A percentile compares a stretch with the other conserved stretches of the same genome.
These are phyloP conservation scores for Saccostrea cuccullata DNA, from an alignment of 1,140 invertebrate species.

Conservation along the genomic window DNA sequence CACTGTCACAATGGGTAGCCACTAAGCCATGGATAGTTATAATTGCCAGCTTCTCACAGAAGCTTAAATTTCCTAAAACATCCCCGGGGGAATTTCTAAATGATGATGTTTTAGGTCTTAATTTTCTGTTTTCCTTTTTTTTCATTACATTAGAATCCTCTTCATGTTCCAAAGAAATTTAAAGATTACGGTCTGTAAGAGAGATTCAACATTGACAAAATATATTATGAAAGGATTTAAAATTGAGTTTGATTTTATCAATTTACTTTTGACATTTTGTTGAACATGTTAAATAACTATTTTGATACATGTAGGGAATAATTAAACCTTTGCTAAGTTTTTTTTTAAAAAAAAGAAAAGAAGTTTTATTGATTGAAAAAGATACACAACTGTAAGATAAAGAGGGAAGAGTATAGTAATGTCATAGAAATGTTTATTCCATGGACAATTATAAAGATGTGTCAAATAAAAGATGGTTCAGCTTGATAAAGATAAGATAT, in stretches of 20 bases:
- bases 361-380: neutral
- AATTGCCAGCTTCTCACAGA: neutral
- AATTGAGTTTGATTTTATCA: no score
- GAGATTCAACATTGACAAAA: conserved; percentile 3
- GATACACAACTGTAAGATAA: neutral
- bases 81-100: neutral
- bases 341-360: no score
- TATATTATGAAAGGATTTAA: conserved; percentile 10
- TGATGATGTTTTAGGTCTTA: neutral
- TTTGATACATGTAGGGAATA: no score
- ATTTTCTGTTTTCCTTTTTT: neutral
- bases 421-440: neutral
- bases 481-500: neutral
- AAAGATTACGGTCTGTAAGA: neutral
- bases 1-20: neutral
- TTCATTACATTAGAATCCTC: neutral
- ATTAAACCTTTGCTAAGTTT: no score
- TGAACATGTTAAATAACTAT: no score
- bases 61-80: conserved; percentile 6
- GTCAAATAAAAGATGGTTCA: neutral
- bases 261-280: no score
- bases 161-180: neutral
- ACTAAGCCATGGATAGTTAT: neutral
- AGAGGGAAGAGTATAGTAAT: no score
- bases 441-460: neutral